phyloP scores from a whole-genome alignment of 2,888 invertebrate genomes.

The Trisateles emortualis region DNA sequence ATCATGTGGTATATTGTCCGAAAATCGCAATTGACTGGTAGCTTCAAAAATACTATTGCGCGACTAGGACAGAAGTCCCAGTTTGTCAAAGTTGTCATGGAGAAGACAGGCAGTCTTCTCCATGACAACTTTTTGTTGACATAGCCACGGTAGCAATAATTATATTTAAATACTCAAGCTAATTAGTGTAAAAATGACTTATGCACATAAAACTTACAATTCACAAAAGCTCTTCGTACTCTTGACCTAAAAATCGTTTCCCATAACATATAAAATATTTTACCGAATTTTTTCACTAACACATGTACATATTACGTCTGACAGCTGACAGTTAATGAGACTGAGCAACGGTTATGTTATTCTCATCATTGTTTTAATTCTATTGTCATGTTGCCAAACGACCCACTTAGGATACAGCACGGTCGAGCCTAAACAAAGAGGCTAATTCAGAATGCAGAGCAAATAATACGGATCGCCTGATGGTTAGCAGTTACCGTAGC shows the following conservation, averaged over 20 bases:
- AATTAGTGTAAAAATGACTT: background rate
- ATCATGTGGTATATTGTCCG: too few species aligned
- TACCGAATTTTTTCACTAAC: background rate
- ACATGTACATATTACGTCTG: slow-evolving; percentile 21
- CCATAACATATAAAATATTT: background rate
- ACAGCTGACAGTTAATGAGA: slow-evolving; percentile 14
- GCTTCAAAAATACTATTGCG: too few species aligned
- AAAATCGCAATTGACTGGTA: too few species aligned
- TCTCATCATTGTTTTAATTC: slow-evolving; percentile 41
- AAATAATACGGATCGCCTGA: too few species aligned
- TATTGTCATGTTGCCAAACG: slow-evolving; percentile 38
- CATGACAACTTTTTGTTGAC: too few species aligned
- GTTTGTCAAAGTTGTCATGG: too few species aligned
- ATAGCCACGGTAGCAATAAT: too few species aligned
- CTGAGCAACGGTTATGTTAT: slow-evolving; percentile 29
- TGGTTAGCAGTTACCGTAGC: too few species aligned
- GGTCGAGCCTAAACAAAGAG: slow-evolving; percentile 29
- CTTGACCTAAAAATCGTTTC: background rate
- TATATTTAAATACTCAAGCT: too few species aligned
- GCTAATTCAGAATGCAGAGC: slow-evolving; percentile 29
- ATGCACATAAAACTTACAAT: background rate
- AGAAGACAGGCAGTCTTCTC: too few species aligned
- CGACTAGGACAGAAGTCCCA: too few species aligned
- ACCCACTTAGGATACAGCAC: slow-evolving; percentile 38
- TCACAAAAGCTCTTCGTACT: background rate